Evolutionary conservation across 37 sponge, comb jelly and placozoan species (phyloP).

Genomic region (Bolinopsis microptera): DNA sequence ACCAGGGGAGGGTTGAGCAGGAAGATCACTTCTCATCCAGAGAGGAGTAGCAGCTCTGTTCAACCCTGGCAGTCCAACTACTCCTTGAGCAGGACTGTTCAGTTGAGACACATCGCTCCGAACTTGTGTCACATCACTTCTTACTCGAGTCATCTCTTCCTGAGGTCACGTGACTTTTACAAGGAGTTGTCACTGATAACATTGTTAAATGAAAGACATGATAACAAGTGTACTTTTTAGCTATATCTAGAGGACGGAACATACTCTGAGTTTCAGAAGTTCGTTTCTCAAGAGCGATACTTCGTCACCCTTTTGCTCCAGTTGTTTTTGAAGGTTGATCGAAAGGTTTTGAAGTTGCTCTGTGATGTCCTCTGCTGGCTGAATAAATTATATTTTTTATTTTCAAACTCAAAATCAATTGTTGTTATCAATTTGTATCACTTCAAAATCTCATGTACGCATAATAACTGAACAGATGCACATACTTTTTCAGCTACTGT

Average conservation of each 20-base stretch:
- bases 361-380: neutral
- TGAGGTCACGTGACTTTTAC: neutral
- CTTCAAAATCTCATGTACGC: too few species aligned
- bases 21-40: constrained; percentile 53
- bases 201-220: too few species aligned
- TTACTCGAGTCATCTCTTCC: constrained; percentile 21
- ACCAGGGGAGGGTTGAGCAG: constrained; percentile 27
- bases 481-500: too few species aligned
- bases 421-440: too few species aligned
- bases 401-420: neutral
- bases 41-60: constrained; percentile 30
- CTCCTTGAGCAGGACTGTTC: constrained; percentile 27
- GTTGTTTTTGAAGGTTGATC: constrained; percentile 57
- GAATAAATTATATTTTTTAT: too few species aligned
- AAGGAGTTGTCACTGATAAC: too few species aligned
- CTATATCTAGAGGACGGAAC: too few species aligned
- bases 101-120: constrained; percentile 29
- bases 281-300: constrained; percentile 26
- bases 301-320: constrained; percentile 45
- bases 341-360: constrained; percentile 29
- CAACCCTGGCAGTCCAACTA: neutral
- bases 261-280: constrained; percentile 19
- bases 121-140: constrained; percentile 40
- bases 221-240: too few species aligned
- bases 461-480: too few species aligned